These are phyloP conservation scores for Psephotus haematonotus DNA, from an alignment of 2,113 vertebrate genomes.

Conservation along the genomic window DNA sequence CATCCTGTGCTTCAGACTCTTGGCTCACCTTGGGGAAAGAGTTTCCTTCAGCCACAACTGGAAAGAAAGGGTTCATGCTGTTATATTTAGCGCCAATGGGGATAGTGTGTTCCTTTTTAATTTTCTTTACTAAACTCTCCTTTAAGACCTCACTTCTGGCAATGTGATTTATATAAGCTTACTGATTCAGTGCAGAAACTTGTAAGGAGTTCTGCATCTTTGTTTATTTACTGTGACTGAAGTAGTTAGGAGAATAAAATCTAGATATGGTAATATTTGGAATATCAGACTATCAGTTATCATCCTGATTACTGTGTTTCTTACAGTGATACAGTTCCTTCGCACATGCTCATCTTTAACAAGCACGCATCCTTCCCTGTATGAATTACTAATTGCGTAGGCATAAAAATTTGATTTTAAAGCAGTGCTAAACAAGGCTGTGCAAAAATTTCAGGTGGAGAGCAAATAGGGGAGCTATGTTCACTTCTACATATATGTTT, in stretches of 20 bases:
- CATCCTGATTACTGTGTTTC: neutral
- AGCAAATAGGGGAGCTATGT: accelerated
- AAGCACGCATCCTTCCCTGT: neutral
- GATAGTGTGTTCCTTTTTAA: neutral
- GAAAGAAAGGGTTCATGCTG: neutral
- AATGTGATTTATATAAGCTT: neutral
- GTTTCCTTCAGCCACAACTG: neutral
- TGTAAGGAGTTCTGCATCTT: neutral
- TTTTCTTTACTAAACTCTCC: neutral
- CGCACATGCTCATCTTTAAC: neutral
- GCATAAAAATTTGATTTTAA: neutral
- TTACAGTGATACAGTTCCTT: neutral
- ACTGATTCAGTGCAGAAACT: neutral
- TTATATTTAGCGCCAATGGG: neutral
- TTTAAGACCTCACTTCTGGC: neutral
- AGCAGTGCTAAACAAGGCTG: neutral
- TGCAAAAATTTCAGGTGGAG: neutral
- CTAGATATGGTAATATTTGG: neutral
- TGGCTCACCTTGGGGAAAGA: neutral
- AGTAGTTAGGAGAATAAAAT: neutral
- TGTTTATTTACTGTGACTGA: neutral
- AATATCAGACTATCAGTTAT: neutral
- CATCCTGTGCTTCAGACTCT: accelerated
- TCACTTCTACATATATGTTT: accelerated
- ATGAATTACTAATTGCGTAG: neutral